phyloP scores from a whole-genome alignment of 2,888 invertebrate species.

The Athalia cordata region DNA sequence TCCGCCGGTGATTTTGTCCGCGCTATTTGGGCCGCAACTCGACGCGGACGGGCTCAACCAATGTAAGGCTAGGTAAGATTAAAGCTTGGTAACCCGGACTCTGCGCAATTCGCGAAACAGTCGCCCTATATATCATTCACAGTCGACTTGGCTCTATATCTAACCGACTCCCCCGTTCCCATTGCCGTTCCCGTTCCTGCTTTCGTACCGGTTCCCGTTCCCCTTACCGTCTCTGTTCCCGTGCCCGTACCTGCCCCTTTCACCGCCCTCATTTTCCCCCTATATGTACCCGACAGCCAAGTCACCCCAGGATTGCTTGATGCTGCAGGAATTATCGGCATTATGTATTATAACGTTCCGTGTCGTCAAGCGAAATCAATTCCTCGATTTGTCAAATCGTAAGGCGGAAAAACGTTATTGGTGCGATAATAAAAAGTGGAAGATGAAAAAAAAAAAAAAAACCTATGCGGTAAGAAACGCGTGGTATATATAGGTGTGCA shows the following conservation, averaged over 20 bases:
- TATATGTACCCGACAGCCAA: neutral
- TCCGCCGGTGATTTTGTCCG: slow-evolving; percentile 1
- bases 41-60: neutral
- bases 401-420: slow-evolving; percentile 47
- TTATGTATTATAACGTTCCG: slow-evolving; percentile 37
- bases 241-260: no score
- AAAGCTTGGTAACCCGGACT: slow-evolving; percentile 33
- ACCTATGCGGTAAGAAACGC: neutral
- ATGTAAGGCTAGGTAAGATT: slow-evolving; percentile 39
- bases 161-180: slow-evolving; percentile 18
- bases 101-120: slow-evolving; percentile 42
- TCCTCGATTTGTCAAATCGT: slow-evolving; percentile 46
- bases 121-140: slow-evolving; percentile 42
- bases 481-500: slow-evolving; percentile 10
- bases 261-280: slow-evolving; percentile 25
- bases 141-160: slow-evolving; percentile 37
- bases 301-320: slow-evolving; percentile 34
- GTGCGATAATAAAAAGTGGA: slow-evolving; percentile 18
- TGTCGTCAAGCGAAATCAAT: slow-evolving; percentile 41
- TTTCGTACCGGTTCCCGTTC: neutral
- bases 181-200: no score
- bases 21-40: slow-evolving; percentile 1
- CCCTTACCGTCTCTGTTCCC: no score
- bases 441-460: neutral
- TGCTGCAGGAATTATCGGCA: slow-evolving; percentile 33